Conservation (phyloP, 1,140 invertebrate genomes). For the Drosophila sechellia region DNA sequence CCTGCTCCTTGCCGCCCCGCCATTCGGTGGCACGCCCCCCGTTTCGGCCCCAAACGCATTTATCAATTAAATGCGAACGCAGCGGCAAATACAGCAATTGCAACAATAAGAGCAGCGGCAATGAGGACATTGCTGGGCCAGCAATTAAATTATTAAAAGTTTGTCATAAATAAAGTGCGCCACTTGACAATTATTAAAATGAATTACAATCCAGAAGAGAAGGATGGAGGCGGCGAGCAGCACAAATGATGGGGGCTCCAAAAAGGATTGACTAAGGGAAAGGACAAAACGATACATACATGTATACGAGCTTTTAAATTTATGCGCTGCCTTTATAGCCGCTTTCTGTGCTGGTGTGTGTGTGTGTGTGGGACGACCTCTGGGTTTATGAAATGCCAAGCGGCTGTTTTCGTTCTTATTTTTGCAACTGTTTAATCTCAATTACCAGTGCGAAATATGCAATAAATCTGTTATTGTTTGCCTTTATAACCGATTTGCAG, state of each 20-base stretch:
- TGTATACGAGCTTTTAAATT: conserved; percentile 72
- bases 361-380: conserved; percentile 19
- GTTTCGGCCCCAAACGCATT: conserved; percentile 53
- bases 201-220: conserved; percentile 60
- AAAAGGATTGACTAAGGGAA: conserved; percentile 30
- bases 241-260: conserved; percentile 22
- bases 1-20: not conserved
- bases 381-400: conserved; percentile 68
- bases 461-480: conserved; percentile 82
- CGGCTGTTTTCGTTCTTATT: conserved; percentile 61
- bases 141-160: conserved; percentile 81
- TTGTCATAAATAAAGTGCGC: conserved; percentile 75
- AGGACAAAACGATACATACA: conserved; percentile 58
- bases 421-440: conserved; percentile 81
- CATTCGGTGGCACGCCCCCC: not conserved
- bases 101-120: conserved; percentile 54
- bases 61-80: conserved; percentile 80
- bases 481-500: conserved; percentile 34
- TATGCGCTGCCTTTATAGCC: conserved; percentile 63
- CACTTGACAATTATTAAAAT: conserved; percentile 81
- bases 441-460: conserved; percentile 79
- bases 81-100: conserved; percentile 69
- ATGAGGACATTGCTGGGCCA: conserved; percentile 42
- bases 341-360: not conserved
- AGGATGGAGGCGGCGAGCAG: not conserved